These are phyloP conservation scores for Hapalemur alaotrensis DNA, from an alignment of 2,797 vertebrate species.

Conservation along the genomic window DNA sequence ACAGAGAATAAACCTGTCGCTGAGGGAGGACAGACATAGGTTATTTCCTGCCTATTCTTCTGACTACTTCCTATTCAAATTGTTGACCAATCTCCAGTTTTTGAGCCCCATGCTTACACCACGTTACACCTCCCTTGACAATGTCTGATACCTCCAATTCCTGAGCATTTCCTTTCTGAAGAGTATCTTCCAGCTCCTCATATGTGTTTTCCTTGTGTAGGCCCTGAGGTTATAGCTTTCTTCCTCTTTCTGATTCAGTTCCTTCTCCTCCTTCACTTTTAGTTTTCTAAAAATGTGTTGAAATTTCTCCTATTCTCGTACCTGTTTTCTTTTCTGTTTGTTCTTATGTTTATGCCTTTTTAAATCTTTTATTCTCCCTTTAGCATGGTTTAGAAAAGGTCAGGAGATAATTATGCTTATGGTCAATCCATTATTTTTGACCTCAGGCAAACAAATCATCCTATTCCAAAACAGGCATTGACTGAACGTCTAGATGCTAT, in stretches of 20 bases:
- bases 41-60: background rate
- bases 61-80: background rate
- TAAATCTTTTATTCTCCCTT: conserved; percentile 12
- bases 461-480: conserved; percentile 89
- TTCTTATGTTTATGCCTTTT: background rate
- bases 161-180: background rate
- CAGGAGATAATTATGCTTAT: conserved; percentile 4
- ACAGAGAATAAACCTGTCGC: background rate
- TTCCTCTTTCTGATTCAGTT: background rate
- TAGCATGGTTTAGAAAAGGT: background rate
- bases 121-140: background rate
- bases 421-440: conserved; percentile 38
- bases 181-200: background rate
- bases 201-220: background rate
- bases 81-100: background rate
- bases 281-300: conserved; percentile 6
- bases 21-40: background rate
- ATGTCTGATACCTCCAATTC: background rate
- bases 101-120: background rate
- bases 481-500: conserved; percentile 92
- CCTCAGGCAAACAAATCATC: background rate
- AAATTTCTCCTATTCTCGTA: background rate
- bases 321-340: conserved; percentile 10
- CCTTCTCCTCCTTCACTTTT: background rate
- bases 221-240: background rate